These are phyloP conservation scores for Dexiosoma caninum DNA, from an alignment of 2,888 invertebrate species.

Conservation along the genomic window DNA sequence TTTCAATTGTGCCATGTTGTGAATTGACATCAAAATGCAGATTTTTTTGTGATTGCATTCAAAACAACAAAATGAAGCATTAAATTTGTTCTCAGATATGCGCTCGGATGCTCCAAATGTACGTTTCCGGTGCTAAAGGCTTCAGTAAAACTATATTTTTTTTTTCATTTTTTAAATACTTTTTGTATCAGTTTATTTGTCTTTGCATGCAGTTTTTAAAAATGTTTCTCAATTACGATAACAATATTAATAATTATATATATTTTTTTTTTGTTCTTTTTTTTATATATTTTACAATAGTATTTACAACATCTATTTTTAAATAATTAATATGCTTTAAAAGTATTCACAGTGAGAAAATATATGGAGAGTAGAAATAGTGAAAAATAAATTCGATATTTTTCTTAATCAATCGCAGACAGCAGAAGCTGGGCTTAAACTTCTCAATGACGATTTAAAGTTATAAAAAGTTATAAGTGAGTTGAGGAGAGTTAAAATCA, in stretches of 20 bases:
- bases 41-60: too few relatives aligned
- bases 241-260: slow-evolving; percentile 53
- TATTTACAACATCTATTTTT: slow-evolving; percentile 71
- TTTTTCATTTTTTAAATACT: slow-evolving; percentile 55
- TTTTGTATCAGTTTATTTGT: slow-evolving; percentile 63
- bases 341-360: slow-evolving; percentile 51
- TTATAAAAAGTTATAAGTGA: slow-evolving; percentile 10
- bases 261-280: slow-evolving; percentile 27
- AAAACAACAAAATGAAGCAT: too few relatives aligned
- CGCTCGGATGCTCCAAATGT: too few relatives aligned
- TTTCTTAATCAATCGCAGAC: slow-evolving; percentile 52
- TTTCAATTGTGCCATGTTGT: too few relatives aligned
- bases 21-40: too few relatives aligned
- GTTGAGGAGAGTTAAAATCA: slow-evolving; percentile 40
- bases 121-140: too few relatives aligned
- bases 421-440: not conserved
- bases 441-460: not conserved
- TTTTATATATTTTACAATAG: slow-evolving; percentile 63
- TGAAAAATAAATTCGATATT: slow-evolving; percentile 44
- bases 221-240: slow-evolving; percentile 56
- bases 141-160: not conserved
- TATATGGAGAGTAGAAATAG: slow-evolving; percentile 7
- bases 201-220: slow-evolving; percentile 58
- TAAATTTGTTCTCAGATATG: too few relatives aligned
- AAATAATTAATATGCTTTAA: slow-evolving; percentile 52